Base-by-base conservation (phyloP, 1,140 invertebrate species). In the Ericerus pela region DNA sequence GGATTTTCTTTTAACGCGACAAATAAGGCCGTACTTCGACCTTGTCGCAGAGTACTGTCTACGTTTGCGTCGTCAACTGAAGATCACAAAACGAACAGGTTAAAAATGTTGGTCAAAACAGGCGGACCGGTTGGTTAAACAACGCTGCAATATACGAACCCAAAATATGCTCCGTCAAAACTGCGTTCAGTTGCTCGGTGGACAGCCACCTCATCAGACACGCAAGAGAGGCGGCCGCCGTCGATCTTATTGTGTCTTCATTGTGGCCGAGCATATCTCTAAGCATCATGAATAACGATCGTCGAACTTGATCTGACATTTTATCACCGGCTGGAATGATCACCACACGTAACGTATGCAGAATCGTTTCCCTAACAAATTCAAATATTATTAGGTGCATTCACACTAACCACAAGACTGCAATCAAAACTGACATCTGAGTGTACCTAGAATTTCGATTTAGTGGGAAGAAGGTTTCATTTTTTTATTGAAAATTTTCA, bases 1-100 rank as follows among this genome's bases (percentile, higher is more conserved):
- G 87, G 77, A 1, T 82, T 79, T 73, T 93, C 88, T 69, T 95
- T 96, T n/a, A 96, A 69, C 8, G 81, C 81, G 22, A 95, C 88
- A 64, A 84, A 86, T 16, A 96, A 71, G 0, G 88, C 84, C 22
- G 85, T 78, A 41, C 83, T 84, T 61, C 85, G 73, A 1, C 90
- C 90, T 71, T 95, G 89, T 37, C 78, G 75, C 8, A 89, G 64
- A 26, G 76, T 76, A 78, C 79, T 79, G 63, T 92, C 88, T 37
- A 74, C 63, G 52, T 75, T 75, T 1, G 67, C 58, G 62, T 80
- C 79, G 60, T 79, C 77, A 66, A 74, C 79, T 76, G 59, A 2
- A 65, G 67, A 53, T 55, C 47, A 47, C 33, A 41, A 56, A 57
- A 6, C n/a, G 4, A 37, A n/a, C n/a, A n/a, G n/a, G n/a, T n/a